A percentile compares a stretch with the other conserved stretches of the same genome.
Evolutionary conservation across 2,113 vertebrate genomes (phyloP).

Genomic region (Colossoma macropomum): DNA sequence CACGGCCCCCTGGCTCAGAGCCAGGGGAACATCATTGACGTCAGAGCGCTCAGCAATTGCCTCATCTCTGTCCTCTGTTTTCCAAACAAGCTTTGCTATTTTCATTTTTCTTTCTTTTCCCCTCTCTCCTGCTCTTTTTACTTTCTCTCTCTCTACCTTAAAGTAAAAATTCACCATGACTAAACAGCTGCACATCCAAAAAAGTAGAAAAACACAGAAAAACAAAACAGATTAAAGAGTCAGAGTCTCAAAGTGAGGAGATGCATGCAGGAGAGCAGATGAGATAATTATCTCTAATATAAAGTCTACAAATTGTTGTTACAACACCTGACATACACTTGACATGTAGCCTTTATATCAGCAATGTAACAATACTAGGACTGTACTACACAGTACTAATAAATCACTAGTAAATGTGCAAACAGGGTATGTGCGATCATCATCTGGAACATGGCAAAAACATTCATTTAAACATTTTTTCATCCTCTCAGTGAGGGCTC

Average conservation of each 20-base stretch:
- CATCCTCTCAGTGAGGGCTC: background rate
- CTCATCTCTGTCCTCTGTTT: constrained; percentile 80
- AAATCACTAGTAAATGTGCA: too few species aligned
- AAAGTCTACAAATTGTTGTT: too few species aligned
- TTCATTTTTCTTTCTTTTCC: constrained; percentile 69
- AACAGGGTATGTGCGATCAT: too few species aligned
- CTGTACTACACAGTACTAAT: too few species aligned
- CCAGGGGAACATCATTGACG: constrained; percentile 84
- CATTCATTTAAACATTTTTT: background rate
- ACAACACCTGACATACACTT: too few species aligned
- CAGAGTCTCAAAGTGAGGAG: background rate
- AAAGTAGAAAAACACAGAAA: constrained; percentile 1
- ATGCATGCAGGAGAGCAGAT: background rate
- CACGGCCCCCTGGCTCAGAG: constrained; percentile 69
- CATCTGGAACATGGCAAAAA: too few species aligned
- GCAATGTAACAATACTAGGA: too few species aligned
- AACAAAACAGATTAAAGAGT: background rate
- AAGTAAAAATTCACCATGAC: constrained; percentile 39
- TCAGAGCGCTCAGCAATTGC: constrained; percentile 78
- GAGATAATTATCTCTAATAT: too few species aligned
- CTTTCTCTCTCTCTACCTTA: constrained; percentile 24
- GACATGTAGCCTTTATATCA: too few species aligned
- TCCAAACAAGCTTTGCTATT: constrained; percentile 79
- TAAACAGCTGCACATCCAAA: constrained; percentile 12
- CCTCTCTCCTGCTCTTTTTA: constrained; percentile 20